Conservation (phyloP, 1,140 invertebrate genomes). For the Nymphalis io region DNA sequence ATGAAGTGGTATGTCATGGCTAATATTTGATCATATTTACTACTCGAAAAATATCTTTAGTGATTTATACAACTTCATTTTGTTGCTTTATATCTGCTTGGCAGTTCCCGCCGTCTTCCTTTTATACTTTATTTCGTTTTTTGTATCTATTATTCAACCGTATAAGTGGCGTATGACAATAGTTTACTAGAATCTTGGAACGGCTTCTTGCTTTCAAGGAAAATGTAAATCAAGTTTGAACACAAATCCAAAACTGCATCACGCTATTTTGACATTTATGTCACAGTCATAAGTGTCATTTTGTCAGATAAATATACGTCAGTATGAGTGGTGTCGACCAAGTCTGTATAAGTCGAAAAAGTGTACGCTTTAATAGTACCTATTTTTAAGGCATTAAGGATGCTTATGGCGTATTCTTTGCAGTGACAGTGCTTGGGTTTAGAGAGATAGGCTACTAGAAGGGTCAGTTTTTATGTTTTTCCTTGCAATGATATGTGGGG, state of each 20-base stretch:
- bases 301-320: background rate
- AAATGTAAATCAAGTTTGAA: background rate
- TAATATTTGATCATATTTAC: too few relatives aligned
- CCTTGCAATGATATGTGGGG: background rate
- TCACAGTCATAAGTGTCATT: background rate
- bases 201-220: conserved; percentile 10
- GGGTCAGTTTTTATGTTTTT: conserved; percentile 7
- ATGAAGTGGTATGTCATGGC: too few relatives aligned
- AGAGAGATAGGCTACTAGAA: background rate
- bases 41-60: too few relatives aligned
- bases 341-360: background rate
- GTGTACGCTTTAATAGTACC: background rate
- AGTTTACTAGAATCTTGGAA: conserved; percentile 11
- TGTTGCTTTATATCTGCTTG: too few relatives aligned
- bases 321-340: background rate
- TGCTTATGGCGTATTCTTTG: background rate
- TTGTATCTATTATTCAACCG: background rate
- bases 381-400: background rate
- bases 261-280: background rate
- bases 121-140: conserved; percentile 9
- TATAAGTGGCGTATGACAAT: conserved; percentile 22
- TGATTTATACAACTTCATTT: too few relatives aligned
- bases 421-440: background rate
- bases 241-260: background rate
- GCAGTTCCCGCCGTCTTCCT: background rate